Conservation (phyloP, 2,797 vertebrate species). For the Mus caroli region DNA sequence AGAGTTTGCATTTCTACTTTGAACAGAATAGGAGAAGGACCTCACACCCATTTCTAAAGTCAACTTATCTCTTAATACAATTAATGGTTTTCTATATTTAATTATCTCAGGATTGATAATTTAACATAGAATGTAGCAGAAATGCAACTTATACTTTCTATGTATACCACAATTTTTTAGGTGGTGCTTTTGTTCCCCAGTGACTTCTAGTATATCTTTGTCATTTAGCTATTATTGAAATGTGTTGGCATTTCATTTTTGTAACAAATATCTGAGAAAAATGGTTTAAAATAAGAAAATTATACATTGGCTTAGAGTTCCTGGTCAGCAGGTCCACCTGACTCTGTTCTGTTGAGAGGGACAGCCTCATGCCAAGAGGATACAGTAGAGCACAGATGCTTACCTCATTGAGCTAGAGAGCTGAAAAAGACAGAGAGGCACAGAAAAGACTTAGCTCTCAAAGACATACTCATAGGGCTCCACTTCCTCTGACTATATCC, state of each 20-base stretch:
- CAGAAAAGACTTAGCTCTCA: background rate
- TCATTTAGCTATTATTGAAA: conserved; percentile 5
- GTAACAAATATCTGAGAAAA: background rate
- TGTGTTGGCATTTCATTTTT: background rate
- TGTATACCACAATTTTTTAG: background rate
- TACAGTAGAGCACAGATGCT: background rate
- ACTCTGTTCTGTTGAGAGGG: background rate
- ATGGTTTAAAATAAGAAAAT: background rate
- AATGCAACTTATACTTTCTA: conserved; percentile 19
- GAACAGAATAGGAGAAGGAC: background rate
- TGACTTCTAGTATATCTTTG: background rate
- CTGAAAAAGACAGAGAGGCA: background rate
- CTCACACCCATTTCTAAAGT: background rate
- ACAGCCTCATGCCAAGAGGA: background rate
- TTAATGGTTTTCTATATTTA: conserved; percentile 56
- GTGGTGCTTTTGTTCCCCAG: background rate
- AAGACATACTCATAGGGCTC: background rate
- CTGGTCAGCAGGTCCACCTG: background rate
- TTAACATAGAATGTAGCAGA: background rate
- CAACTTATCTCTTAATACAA: background rate
- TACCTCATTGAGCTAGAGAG: no score
- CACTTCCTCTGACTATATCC: background rate
- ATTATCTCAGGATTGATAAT: background rate
- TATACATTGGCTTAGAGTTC: background rate
- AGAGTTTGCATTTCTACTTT: background rate